These are phyloP conservation scores for Ptiloglossa arizonensis DNA, from an alignment of 1,140 invertebrate genomes.

Conservation along the genomic window DNA sequence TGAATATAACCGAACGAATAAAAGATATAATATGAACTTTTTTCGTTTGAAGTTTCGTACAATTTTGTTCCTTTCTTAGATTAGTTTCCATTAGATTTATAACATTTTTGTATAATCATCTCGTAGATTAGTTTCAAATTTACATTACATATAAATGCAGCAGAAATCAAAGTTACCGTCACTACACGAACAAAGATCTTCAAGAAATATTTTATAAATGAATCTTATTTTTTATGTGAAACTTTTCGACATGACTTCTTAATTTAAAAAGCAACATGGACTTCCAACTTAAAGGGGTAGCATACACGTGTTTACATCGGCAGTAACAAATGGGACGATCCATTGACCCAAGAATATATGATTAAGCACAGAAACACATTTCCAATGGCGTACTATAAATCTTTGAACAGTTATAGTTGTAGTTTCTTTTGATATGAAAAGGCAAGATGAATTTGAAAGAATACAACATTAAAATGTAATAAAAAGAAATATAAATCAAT, in stretches of 20 bases:
- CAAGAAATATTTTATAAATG: not conserved
- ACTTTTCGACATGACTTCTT: not conserved
- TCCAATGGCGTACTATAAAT: not conserved
- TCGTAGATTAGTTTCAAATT: not conserved
- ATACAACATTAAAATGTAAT: too few species aligned
- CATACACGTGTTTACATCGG: conserved; percentile 53
- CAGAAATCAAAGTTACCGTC: not conserved
- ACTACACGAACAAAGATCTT: not conserved
- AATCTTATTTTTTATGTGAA: not conserved
- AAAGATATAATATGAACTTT: not conserved
- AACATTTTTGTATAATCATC: not conserved
- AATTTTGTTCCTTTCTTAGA: not conserved
- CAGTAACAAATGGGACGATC: conserved; percentile 52
- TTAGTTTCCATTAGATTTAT: not conserved
- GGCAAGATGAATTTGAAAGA: too few species aligned
- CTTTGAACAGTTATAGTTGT: not conserved
- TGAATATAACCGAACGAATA: not conserved
- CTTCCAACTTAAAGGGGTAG: conserved; percentile 33
- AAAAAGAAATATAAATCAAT: too few species aligned
- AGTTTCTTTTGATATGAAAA: not conserved
- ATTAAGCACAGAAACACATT: not conserved
- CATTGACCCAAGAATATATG: not conserved
- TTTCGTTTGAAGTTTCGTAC: not conserved
- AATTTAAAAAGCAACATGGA: conserved; percentile 25
- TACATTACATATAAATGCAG: not conserved